Evolutionary conservation across 2,888 invertebrate species (phyloP).

Genomic region (Branchellion lobata): DNA sequence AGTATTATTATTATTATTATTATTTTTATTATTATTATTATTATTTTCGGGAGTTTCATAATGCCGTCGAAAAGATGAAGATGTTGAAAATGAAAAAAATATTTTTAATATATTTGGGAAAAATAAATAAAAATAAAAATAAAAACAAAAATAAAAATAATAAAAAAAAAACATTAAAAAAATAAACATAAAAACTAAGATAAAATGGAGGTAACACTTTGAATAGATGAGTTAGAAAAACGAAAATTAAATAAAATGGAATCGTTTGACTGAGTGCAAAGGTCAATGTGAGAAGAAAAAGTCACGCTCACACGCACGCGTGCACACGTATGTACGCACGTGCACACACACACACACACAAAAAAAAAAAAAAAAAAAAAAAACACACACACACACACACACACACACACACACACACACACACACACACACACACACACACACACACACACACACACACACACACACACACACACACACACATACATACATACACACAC

Average conservation of each 20-base stretch:
- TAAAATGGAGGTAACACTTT: no score
- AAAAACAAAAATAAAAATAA: background rate
- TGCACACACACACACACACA: background rate
- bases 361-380: background rate
- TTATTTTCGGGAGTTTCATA: background rate
- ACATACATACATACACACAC: slow-evolving; percentile 12
- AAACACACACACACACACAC: background rate
- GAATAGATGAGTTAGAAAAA: background rate
- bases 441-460: background rate
- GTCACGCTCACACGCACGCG: background rate
- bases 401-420: background rate
- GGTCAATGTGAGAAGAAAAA: background rate
- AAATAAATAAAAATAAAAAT: background rate
- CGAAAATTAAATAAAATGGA: background rate
- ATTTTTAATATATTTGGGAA: background rate
- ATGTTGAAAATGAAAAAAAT: background rate
- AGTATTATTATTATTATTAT: slow-evolving; percentile 20
- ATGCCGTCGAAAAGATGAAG: background rate
- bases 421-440: background rate
- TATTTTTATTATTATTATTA: slow-evolving; percentile 15
- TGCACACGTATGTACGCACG: background rate
- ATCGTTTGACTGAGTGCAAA: background rate
- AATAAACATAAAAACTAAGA: no score
- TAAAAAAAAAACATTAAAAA: background rate
- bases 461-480: slow-evolving; percentile 2